Conservation (phyloP, 2,113 vertebrate species). For the Psittacula cyanocephala region DNA sequence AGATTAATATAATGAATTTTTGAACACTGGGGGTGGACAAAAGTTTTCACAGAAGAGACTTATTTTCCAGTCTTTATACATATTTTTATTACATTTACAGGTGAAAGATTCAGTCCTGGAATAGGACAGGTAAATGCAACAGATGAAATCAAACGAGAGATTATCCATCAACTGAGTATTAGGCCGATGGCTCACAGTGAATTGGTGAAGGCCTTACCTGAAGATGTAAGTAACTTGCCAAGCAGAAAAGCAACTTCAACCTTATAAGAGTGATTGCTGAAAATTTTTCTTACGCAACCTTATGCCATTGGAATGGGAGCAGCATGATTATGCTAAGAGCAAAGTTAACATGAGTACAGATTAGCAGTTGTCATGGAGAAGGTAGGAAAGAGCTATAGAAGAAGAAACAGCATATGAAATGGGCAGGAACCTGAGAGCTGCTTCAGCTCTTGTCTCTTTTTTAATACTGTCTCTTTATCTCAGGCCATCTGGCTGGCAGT, state of each 20-base stretch:
- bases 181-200: constrained; percentile 97
- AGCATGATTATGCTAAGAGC: neutral
- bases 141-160: constrained; percentile 93
- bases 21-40: neutral
- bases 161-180: constrained; percentile 95
- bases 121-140: constrained; percentile 86
- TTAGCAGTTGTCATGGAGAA: neutral
- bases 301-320: neutral
- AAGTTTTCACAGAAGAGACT: neutral
- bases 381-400: neutral
- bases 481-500: neutral
- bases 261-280: neutral
- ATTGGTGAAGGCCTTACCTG: constrained; percentile 92
- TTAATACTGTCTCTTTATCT: neutral
- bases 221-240: constrained; percentile 86
- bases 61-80: neutral
- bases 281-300: neutral
- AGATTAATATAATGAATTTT: neutral
- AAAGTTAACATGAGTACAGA: neutral
- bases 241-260: neutral
- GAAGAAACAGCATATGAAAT: neutral
- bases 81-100: constrained; percentile 61
- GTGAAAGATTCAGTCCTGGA: constrained; percentile 89
- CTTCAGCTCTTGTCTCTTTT: neutral
- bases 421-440: neutral